Conservation (phyloP, 2,888 invertebrate genomes). For the Metellina segmentata region DNA sequence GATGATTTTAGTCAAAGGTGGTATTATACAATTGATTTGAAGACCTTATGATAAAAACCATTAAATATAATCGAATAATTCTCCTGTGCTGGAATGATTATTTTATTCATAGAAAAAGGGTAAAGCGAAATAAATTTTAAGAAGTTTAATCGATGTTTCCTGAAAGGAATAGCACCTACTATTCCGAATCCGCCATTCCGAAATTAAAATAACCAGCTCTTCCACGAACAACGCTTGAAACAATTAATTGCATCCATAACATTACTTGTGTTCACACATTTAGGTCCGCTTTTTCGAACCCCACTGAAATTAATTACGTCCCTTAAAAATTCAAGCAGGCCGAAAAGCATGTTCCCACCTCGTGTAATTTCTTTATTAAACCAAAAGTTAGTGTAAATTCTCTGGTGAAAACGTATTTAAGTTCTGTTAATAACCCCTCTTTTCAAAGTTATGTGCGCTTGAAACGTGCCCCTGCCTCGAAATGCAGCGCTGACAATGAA, state of each 20-base stretch:
- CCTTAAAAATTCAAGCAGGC: background rate
- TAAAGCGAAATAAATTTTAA: too few relatives aligned
- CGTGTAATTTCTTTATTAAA: constrained; percentile 36
- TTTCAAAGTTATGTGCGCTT: constrained; percentile 1
- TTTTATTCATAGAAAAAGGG: too few relatives aligned
- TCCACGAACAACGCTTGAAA: too few relatives aligned
- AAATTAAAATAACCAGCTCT: too few relatives aligned
- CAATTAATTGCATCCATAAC: background rate
- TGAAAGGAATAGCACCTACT: too few relatives aligned
- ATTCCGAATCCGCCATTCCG: too few relatives aligned
- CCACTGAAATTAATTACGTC: background rate
- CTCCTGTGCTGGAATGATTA: too few relatives aligned
- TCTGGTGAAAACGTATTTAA: constrained; percentile 12
- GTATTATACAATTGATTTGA: too few relatives aligned
- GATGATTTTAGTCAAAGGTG: too few relatives aligned
- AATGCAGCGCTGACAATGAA: constrained; percentile 32
- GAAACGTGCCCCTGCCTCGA: constrained; percentile 9
- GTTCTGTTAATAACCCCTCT: constrained; percentile 24
- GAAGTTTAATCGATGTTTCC: too few relatives aligned
- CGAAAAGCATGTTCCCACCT: background rate
- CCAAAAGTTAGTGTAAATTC: background rate
- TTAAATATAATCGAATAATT: too few relatives aligned
- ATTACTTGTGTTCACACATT: background rate
- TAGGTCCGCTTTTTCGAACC: background rate
- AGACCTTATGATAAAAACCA: too few relatives aligned